Conservation (phyloP, 2,888 invertebrate species). For the Eilema depressum region DNA sequence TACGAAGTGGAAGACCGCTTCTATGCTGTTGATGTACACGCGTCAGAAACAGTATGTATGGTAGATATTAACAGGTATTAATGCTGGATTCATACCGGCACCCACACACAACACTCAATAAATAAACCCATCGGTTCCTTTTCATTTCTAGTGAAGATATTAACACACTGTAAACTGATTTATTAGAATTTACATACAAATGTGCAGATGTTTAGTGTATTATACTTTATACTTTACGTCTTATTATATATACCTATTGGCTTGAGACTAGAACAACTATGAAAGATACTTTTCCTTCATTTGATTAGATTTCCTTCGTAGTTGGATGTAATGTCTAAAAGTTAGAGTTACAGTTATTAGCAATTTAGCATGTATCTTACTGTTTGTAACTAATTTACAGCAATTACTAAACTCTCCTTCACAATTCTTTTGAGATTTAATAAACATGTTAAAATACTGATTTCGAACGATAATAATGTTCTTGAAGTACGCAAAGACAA, state of each 20-base stretch:
- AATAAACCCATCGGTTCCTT: slow-evolving; percentile 62
- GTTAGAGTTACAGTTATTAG: slow-evolving; percentile 30
- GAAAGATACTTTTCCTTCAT: slow-evolving; percentile 24
- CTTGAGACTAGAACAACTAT: slow-evolving; percentile 21
- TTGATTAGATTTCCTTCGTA: slow-evolving; percentile 5
- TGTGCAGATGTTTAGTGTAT: slow-evolving; percentile 48
- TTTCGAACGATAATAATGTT: slow-evolving; percentile 76
- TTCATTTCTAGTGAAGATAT: slow-evolving; percentile 56
- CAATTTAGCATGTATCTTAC: slow-evolving; percentile 56
- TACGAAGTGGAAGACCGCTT: slow-evolving; percentile 78
- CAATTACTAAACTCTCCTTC: slow-evolving; percentile 72
- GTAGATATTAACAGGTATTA: slow-evolving; percentile 59
- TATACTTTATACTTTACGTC: too few relatives aligned
- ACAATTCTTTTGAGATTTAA: slow-evolving; percentile 74
- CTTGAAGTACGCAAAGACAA: slow-evolving; percentile 76
- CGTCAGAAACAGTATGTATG: slow-evolving; percentile 72
- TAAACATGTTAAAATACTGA: slow-evolving; percentile 81
- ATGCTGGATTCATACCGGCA: slow-evolving; percentile 61
- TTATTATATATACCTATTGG: slow-evolving; percentile 21
- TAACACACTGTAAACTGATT: slow-evolving; percentile 56
- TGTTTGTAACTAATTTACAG: slow-evolving; percentile 71
- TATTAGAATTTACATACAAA: slow-evolving; percentile 51
- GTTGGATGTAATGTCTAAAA: slow-evolving; percentile 33
- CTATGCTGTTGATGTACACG: slow-evolving; percentile 73
- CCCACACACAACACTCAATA: slow-evolving; percentile 59